A percentile compares a stretch with the other conserved stretches of the same genome.
phyloP scores from a whole-genome alignment of 2,888 invertebrate genomes.

The Pristionchus maxplancki region DNA sequence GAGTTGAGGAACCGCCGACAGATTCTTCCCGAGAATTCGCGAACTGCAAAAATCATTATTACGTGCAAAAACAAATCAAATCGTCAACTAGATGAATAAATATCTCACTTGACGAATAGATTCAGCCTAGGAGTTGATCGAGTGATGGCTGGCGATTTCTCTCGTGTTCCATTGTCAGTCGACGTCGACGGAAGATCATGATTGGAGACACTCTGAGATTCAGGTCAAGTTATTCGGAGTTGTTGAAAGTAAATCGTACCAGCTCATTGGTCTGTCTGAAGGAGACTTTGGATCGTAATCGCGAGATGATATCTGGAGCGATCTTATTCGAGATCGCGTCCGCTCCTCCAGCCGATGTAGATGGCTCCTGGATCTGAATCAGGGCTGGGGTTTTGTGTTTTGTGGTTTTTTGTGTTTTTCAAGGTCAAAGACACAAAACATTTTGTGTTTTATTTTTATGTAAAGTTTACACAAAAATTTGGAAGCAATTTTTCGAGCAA shows the following conservation, averaged over 20 bases:
- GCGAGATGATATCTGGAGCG: not conserved
- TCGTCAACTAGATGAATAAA: not conserved
- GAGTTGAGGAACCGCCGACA: constrained; percentile 1
- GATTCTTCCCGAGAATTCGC: not conserved
- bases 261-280: not conserved
- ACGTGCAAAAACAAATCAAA: not conserved
- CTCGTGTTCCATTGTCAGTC: not conserved
- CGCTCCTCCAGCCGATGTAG: not conserved
- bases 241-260: too few relatives aligned
- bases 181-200: constrained; percentile 17
- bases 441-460: too few relatives aligned
- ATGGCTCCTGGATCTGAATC: constrained; percentile 2
- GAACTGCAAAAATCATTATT: not conserved
- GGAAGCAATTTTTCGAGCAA: too few relatives aligned
- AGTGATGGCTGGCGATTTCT: not conserved
- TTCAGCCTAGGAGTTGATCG: not conserved
- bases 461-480: too few relatives aligned
- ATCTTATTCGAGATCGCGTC: not conserved
- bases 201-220: not conserved
- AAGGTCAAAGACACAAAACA: too few relatives aligned
- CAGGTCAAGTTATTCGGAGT: not conserved
- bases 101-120: constrained; percentile 17
- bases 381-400: not conserved
- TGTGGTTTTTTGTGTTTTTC: too few relatives aligned
- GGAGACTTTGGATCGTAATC: not conserved